A percentile compares a stretch with the other conserved stretches of the same genome.
phyloP scores from a whole-genome alignment of 2,888 invertebrate species.

The Crossocerus cetratus region DNA sequence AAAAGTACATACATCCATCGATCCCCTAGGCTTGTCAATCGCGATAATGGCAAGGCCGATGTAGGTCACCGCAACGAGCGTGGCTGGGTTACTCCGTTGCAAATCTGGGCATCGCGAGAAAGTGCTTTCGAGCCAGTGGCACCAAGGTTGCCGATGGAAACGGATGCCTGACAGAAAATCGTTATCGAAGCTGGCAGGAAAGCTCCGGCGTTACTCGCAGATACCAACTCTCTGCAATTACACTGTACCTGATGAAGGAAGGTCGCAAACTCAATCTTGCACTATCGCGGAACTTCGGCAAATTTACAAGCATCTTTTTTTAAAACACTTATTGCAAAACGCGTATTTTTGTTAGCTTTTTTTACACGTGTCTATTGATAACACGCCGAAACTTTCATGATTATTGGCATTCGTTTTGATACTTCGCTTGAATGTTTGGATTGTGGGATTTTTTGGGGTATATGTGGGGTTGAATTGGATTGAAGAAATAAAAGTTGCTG shows the following conservation, averaged over 20 bases:
- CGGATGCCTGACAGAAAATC: constrained; percentile 3
- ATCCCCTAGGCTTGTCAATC: constrained; percentile 10
- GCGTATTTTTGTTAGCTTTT: constrained; percentile 11
- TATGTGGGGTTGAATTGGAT: neutral
- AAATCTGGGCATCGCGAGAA: neutral
- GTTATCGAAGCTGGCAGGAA: neutral
- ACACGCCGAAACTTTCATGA: neutral
- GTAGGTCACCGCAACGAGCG: neutral
- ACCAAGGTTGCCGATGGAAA: constrained; percentile 2
- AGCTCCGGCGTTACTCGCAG: neutral
- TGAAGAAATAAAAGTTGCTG: constrained; percentile 46
- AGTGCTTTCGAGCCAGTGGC: neutral
- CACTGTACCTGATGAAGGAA: neutral
- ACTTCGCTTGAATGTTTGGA: neutral
- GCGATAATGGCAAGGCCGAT: constrained; percentile 6
- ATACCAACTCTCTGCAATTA: neutral
- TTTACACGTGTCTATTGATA: constrained; percentile 10
- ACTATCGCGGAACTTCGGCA: constrained; percentile 5
- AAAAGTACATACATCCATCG: neutral
- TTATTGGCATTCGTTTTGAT: neutral
- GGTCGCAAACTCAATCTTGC: neutral
- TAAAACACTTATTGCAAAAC: neutral
- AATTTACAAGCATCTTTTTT: constrained; percentile 17
- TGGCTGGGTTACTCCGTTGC: neutral
- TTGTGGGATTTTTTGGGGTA: neutral